Conservation (phyloP, 2,113 vertebrate species). For the Brachyhypopomus occidentalis region DNA sequence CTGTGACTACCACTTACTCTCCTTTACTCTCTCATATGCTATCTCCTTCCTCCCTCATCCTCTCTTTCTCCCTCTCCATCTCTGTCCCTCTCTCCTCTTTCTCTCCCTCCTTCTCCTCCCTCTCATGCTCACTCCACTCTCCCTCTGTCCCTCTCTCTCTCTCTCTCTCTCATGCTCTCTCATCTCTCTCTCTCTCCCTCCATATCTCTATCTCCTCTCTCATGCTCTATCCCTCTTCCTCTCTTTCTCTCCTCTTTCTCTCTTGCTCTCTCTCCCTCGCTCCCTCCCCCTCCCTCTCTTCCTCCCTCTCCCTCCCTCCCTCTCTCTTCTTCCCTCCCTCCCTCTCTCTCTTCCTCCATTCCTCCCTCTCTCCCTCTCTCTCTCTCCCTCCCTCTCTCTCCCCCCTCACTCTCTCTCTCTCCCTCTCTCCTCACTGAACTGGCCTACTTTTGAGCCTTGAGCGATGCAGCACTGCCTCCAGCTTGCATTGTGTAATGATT, state of each 20-base stretch:
- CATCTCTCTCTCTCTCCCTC: not conserved
- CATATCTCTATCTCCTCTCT: too few relatives aligned
- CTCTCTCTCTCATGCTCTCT: not conserved
- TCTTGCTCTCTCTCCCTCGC: not conserved
- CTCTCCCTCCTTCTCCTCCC: too few relatives aligned
- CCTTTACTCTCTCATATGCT: not conserved
- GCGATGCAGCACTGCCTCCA: slow-evolving; percentile 39
- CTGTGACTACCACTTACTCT: not conserved
- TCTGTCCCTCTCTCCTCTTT: not conserved
- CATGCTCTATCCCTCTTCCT: too few relatives aligned
- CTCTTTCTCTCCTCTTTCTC: slow-evolving; percentile 4
- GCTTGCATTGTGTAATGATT: slow-evolving; percentile 39
- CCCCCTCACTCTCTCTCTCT: not conserved
- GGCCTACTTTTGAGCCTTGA: slow-evolving; percentile 50
- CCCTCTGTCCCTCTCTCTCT: too few relatives aligned
- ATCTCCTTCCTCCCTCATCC: not conserved
- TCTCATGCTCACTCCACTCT: too few relatives aligned
- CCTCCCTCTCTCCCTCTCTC: not conserved
- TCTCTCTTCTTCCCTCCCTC: too few relatives aligned
- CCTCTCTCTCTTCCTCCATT: not conserved
- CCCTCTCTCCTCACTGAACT: slow-evolving; percentile 26
- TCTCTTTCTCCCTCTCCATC: not conserved
- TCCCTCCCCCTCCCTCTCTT: not conserved
- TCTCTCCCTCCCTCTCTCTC: slow-evolving; percentile 6
- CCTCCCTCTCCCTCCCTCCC: not conserved